These are phyloP conservation scores for Ophiothrix spiculata DNA, from an alignment of 35 echinoderm and acorn worm genomes.

Conservation along the genomic window DNA sequence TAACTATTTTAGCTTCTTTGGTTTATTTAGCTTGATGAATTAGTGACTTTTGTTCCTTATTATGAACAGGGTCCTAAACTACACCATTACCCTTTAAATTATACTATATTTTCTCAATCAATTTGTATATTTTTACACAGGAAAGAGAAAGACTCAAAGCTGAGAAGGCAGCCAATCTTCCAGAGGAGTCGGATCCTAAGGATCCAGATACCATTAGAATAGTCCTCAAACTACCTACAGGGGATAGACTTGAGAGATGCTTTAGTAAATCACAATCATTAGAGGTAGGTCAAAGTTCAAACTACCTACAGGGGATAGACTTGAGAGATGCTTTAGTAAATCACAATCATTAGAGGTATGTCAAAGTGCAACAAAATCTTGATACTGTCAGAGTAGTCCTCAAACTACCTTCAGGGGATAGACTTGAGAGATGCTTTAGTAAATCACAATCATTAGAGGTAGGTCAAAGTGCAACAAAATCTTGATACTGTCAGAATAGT, in stretches of 20 bases:
- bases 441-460: conserved; percentile 81
- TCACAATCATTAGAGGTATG: conserved; percentile 80
- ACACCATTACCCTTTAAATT: no score
- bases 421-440: conserved; percentile 85
- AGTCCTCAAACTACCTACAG: conserved; percentile 82
- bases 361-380: no score
- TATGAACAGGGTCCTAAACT: no score
- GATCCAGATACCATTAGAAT: conserved; percentile 68
- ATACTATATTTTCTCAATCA: no score
- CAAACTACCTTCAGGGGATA: conserved; percentile 54
- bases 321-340: conserved; percentile 90
- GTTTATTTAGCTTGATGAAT: no score
- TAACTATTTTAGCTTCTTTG: no score
- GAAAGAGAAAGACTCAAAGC: conserved; percentile 49
- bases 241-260: conserved; percentile 70
- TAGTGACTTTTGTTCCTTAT: no score
- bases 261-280: conserved; percentile 83
- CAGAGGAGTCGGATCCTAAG: conserved; percentile 49
- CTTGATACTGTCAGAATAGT: no score
- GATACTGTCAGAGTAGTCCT: no score
- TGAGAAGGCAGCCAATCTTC: conserved; percentile 73
- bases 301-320: conserved; percentile 65
- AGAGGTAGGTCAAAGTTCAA: conserved; percentile 48
- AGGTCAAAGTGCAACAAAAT: no score
- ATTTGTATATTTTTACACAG: conserved; percentile 53